Base-by-base conservation (phyloP, 1,140 invertebrate species). In the Drosophila arizonae region DNA sequence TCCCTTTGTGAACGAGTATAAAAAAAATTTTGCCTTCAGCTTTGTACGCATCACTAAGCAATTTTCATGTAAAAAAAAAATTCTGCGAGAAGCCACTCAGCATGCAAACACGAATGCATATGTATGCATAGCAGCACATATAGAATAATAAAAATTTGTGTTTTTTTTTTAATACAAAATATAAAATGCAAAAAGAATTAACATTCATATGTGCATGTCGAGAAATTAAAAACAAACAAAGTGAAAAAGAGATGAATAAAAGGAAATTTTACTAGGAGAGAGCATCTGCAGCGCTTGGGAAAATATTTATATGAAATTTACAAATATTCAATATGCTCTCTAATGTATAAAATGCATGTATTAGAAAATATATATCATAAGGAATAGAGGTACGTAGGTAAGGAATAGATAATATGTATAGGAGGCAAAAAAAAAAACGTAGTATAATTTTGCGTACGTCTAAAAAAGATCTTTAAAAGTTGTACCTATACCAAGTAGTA, bases 21-120 rank as follows among this genome's bases (percentile, higher is more conserved):
- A 9, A 50, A 50, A 61, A 36, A 24, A 36, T 33, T 51, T 67
- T 26, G 43, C 55, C 55, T 21, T 10, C 45, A 67, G 64, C 55
- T 58, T 58, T 50, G 36, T 39, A 30, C 45, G 64, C 54, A 28
- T 67, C 55, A 26, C 45, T 58, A 30, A 33, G 41, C 55, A 58
- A 67, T 66, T 66, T 54, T n/a, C 54, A 58, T 55, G 46, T 3
- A 0, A 4, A 39, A 39, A 33, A 33, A 33, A 33, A 33, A 9
- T 17, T 24, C 39, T 46, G 15, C 39, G 4, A 15, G 52, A 13
- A 48, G 30, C 55, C 55, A 58, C 39, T 30, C 69, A 68, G 39
- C 41, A 55, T 58, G 46, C 36, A 71, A 10, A 58, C 11, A 46
- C 30, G 26, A 45, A 15, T 45, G 6, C 8, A 17, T 33, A 17